Evolutionary conservation across 2,888 invertebrate species (phyloP), one percentile per base, ranked within the genome.

Genomic region (Stenurella melanura): DNA sequence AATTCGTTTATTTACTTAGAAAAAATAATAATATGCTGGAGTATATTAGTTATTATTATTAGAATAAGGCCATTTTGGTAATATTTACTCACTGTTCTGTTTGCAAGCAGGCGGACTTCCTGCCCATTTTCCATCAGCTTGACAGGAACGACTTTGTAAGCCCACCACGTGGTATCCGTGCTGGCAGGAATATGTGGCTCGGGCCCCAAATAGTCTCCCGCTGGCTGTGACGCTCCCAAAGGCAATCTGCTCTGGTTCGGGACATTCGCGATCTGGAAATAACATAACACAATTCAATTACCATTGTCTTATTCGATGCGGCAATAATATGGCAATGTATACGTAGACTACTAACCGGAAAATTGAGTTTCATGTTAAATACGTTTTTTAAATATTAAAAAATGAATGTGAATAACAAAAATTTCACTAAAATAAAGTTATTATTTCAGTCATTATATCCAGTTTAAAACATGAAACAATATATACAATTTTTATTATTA

Each of bases 81-180:
- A 38, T 70, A 9, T 42, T 21, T 74, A 90, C 92, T 91, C 91
- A 93, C 95, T 94, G 86, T 96, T 96, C 87, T 96, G 94, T 88
- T 96, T 96, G 91, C 96, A 97, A 7, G 95, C 93, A 3, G 97
- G 96, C 7, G 95, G 93, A 58, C 93, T 92, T 0, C 96, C 96
- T 0, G 96, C 95, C 97, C 97, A 97, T 80, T 94, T 94, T 21
- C 98, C 97, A 88, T 98, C 98, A 0, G 97, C 97, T 84, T 97
- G 95, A 88, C 99, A 99, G 78, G 94, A 93, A 70, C 98, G 91
- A 86, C 96, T 96, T 85, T 95, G 94, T 0, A 96, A 91, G 0
- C 98, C 98, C 0, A 96, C 95, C 77, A 97, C 94, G 87, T 95
- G 95, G 90, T 95, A 97, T 0, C 97, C 97, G 70, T 95, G 94